A percentile compares a stretch with the other conserved stretches of the same genome.
phyloP scores from a whole-genome alignment of 2,888 invertebrate species.

The Polyommatus iphigenia region DNA sequence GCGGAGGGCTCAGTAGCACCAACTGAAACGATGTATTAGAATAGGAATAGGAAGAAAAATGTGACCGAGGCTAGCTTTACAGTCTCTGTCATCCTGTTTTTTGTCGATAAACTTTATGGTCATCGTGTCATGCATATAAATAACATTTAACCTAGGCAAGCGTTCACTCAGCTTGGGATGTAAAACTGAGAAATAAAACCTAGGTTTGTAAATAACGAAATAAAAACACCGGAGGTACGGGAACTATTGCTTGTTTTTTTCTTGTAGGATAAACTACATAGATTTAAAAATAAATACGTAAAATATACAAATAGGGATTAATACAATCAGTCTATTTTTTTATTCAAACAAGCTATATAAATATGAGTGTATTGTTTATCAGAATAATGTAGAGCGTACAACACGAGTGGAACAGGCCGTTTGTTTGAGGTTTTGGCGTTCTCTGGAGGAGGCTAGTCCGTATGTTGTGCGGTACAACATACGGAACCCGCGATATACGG shows the following conservation, averaged over 20 bases:
- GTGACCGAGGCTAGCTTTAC: too few relatives aligned
- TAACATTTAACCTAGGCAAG: background rate
- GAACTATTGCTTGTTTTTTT: too few relatives aligned
- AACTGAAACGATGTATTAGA: too few relatives aligned
- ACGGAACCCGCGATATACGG: background rate
- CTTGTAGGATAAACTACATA: too few relatives aligned
- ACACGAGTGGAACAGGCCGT: background rate
- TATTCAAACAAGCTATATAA: background rate
- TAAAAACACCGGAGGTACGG: background rate
- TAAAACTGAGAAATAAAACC: background rate
- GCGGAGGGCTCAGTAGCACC: too few relatives aligned
- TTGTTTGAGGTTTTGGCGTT: background rate
- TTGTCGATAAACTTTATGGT: background rate
- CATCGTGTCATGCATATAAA: background rate
- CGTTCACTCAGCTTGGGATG: background rate
- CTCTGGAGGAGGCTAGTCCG: background rate
- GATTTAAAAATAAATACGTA: too few relatives aligned
- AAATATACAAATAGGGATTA: background rate
- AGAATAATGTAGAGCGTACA: background rate
- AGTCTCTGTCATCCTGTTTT: background rate
- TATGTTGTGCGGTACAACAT: background rate
- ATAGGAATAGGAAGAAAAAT: too few relatives aligned
- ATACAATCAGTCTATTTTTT: background rate
- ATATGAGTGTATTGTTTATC: too few relatives aligned
- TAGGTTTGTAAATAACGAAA: background rate